phyloP scores from a whole-genome alignment of 37 sponge, comb jelly and placozoan genomes.

The Beroe forskalii region DNA sequence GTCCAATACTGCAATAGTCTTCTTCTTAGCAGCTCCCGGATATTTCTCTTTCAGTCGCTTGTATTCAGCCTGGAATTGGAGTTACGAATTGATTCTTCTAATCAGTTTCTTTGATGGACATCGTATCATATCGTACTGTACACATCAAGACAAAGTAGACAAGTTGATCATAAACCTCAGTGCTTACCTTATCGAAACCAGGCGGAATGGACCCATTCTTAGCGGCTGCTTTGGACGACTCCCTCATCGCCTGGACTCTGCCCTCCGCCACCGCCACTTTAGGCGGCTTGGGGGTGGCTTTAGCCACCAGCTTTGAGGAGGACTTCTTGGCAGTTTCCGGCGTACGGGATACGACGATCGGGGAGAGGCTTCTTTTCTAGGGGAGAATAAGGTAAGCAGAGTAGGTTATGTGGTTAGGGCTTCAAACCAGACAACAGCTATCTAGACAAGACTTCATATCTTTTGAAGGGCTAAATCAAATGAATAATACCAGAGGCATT shows the following conservation, averaged over 20 bases:
- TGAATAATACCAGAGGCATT: too few species aligned
- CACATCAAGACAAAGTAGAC: too few species aligned
- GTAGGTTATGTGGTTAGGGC: too few species aligned
- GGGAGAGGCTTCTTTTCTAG: conserved; percentile 5
- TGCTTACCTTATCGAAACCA: conserved; percentile 1
- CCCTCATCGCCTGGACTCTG: not conserved
- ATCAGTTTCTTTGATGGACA: too few species aligned
- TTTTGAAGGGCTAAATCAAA: too few species aligned
- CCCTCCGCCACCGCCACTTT: not conserved
- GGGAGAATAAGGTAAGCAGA: too few species aligned
- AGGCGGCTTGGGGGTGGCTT: conserved; percentile 19
- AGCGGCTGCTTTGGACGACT: not conserved
- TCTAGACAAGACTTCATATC: too few species aligned
- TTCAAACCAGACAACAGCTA: too few species aligned
- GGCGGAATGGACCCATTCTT: not conserved
- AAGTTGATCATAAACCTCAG: too few species aligned
- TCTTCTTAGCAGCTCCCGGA: not conserved
- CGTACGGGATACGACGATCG: conserved; percentile 6
- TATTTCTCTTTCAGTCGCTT: conserved; percentile 39
- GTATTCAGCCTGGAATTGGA: conserved; percentile 11
- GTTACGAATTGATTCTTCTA: too few species aligned
- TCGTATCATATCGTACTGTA: too few species aligned
- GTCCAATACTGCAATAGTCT: not conserved
- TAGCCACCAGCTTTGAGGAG: conserved; percentile 25
- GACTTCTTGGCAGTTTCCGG: conserved; percentile 38